Conservation (phyloP, 1,140 invertebrate genomes). For the Bombus fervidus region DNA sequence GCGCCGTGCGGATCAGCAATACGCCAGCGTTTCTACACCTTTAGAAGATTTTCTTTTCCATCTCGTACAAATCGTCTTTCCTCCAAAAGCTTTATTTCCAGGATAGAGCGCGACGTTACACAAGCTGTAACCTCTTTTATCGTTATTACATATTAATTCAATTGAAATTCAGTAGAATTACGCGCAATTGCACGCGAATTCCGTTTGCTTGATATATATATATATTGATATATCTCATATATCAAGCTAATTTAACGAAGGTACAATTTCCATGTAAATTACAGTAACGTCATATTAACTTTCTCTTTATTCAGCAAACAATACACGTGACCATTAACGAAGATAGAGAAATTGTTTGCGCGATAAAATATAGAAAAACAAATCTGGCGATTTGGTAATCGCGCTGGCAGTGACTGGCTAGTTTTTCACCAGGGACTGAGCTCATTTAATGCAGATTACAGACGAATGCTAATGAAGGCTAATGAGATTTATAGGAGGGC, state of each 20-base stretch:
- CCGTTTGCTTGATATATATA: background rate
- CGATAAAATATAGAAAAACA: background rate
- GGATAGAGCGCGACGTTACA: too few species aligned
- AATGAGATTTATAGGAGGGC: slow-evolving; percentile 60
- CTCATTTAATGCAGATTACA: slow-evolving; percentile 51
- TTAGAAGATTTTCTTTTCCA: slow-evolving; percentile 26
- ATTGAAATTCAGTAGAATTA: background rate
- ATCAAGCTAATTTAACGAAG: background rate
- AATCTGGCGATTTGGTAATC: slow-evolving; percentile 3
- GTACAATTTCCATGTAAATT: background rate
- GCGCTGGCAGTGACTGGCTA: background rate
- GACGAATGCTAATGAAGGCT: slow-evolving; percentile 60
- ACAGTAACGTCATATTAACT: too few species aligned
- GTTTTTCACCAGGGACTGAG: slow-evolving; percentile 4
- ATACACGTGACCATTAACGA: too few species aligned
- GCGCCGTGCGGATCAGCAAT: slow-evolving; percentile 53
- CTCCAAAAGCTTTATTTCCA: too few species aligned
- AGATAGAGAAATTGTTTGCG: too few species aligned
- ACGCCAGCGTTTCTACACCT: slow-evolving; percentile 41
- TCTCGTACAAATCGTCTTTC: background rate
- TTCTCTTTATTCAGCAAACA: too few species aligned
- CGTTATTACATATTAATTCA: too few species aligned
- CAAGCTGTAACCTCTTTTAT: too few species aligned
- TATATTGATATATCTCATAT: background rate
- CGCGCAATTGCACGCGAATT: background rate